phyloP scores from a whole-genome alignment of 2,797 vertebrate genomes.

The Ctenopoma kingsleyae region DNA sequence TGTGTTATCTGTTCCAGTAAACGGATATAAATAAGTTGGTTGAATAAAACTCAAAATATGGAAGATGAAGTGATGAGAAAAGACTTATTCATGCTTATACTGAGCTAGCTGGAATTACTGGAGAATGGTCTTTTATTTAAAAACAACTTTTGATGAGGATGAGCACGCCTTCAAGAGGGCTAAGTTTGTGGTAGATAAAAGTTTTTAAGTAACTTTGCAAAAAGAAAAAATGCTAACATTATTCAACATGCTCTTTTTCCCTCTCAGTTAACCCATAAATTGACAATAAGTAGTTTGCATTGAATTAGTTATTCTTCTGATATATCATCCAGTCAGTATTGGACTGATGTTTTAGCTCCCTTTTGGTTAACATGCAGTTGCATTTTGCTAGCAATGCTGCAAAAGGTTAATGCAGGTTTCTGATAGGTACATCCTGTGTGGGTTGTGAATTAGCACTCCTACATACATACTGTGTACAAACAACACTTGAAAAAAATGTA shows the following conservation, averaged over 20 bases:
- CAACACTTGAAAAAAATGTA: background rate
- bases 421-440: slow-evolving; percentile 1
- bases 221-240: no score
- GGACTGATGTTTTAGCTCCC: background rate
- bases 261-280: background rate
- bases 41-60: background rate
- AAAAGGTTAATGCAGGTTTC: slow-evolving; percentile 3
- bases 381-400: background rate
- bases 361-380: background rate
- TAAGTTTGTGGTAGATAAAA: no score
- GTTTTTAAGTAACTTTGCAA: no score
- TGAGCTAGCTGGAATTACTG: background rate
- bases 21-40: background rate
- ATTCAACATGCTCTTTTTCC: background rate
- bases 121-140: no score
- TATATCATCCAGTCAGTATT: background rate
- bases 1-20: background rate
- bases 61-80: background rate
- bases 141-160: background rate
- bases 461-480: background rate
- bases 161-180: no score
- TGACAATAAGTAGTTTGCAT: background rate
- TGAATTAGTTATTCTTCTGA: background rate
- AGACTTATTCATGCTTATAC: background rate
- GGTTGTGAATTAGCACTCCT: background rate